A percentile compares a stretch with the other conserved stretches of the same genome.
Evolutionary conservation across 2,888 invertebrate species (phyloP).

Genomic region (Gisinianus flammeolus): DNA sequence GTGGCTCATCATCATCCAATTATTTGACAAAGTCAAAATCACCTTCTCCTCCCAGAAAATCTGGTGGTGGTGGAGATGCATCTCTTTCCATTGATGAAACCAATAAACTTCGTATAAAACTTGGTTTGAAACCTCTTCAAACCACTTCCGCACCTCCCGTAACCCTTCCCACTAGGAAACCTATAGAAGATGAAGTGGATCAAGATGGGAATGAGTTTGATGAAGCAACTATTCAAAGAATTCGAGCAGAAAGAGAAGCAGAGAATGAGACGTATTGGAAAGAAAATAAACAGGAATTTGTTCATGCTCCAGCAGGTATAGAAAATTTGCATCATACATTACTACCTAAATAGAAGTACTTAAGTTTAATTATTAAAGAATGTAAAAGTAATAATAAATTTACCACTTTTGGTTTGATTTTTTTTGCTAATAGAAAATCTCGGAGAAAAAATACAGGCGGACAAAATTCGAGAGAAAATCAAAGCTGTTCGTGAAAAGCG

Average conservation of each 20-base stretch:
- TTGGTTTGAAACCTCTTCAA: conserved; percentile 92
- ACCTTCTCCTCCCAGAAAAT: conserved; percentile 59
- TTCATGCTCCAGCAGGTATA: conserved; percentile 79
- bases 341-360: too few species aligned
- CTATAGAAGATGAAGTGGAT: conserved; percentile 55
- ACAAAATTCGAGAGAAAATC: conserved; percentile 82
- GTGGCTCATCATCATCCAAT: not conserved
- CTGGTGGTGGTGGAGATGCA: conserved; percentile 61
- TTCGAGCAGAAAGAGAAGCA: conserved; percentile 57
- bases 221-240: conserved; percentile 51
- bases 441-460: conserved; percentile 74
- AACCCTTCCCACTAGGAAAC: conserved; percentile 31
- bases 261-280: conserved; percentile 60
- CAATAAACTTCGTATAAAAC: conserved; percentile 86
- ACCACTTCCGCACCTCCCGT: conserved; percentile 64
- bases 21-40: conserved; percentile 42
- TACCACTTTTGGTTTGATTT: too few species aligned
- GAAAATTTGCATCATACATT: too few species aligned
- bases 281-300: conserved; percentile 75
- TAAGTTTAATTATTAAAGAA: too few species aligned
- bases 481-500: conserved; percentile 79
- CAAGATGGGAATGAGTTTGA: conserved; percentile 66
- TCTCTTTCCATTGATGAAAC: conserved; percentile 82
- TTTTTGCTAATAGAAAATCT: conserved; percentile 71
- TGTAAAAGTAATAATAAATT: too few species aligned